A percentile compares a stretch with the other conserved stretches of the same genome.
phyloP scores from a whole-genome alignment of 2,797 vertebrate species.

The Kryptopterus vitreolus region DNA sequence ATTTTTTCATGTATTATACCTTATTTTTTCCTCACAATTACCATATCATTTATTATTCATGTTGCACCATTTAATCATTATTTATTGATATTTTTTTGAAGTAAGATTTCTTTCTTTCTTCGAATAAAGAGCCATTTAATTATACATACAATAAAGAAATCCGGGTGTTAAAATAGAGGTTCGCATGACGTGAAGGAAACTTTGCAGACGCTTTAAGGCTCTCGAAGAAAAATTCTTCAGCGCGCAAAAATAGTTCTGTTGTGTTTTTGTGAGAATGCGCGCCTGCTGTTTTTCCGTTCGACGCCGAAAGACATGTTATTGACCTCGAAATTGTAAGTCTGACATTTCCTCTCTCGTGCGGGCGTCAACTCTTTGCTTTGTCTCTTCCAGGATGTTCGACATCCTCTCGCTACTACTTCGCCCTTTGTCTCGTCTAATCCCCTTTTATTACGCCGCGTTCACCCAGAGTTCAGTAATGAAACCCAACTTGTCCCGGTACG shows the following conservation, averaged over 20 bases:
- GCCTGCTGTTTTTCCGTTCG: constrained; percentile 13
- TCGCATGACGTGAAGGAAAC: neutral
- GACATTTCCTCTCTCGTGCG: constrained; percentile 11
- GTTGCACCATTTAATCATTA: too few species aligned
- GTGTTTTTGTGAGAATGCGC: neutral
- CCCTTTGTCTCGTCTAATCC: constrained; percentile 52
- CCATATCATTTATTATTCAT: too few species aligned
- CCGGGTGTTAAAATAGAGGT: neutral
- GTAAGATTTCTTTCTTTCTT: too few species aligned
- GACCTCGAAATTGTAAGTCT: constrained; percentile 17
- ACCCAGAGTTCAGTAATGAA: constrained; percentile 57
- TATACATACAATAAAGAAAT: neutral
- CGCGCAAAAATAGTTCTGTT: neutral
- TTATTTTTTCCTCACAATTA: too few species aligned
- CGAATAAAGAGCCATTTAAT: neutral
- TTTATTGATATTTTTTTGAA: too few species aligned
- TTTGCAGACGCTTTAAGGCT: neutral
- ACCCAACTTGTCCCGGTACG: constrained; percentile 53
- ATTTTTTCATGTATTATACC: too few species aligned
- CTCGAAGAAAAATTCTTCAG: neutral
- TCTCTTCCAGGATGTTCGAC: constrained; percentile 48
- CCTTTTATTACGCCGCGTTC: constrained; percentile 66
- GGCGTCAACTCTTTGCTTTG: constrained; percentile 38
- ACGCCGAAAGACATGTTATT: constrained; percentile 13
- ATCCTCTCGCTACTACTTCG: constrained; percentile 53